phyloP scores from a whole-genome alignment of 2,888 invertebrate species.

The Anorthoa munda region DNA sequence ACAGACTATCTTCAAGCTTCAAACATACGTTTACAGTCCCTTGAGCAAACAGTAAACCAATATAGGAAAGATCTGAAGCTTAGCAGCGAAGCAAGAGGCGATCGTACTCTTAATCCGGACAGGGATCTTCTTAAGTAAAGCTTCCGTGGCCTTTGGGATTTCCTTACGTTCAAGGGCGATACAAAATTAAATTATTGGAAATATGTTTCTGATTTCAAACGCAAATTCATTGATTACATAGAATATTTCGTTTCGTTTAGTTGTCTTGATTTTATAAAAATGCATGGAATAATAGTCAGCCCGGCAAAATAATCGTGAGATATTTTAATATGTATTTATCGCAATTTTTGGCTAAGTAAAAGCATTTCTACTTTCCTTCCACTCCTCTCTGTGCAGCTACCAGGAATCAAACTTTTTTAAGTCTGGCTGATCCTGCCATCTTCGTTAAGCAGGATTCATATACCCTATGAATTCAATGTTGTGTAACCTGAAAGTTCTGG shows the following conservation, averaged over 20 bases:
- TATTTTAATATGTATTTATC: too few species aligned
- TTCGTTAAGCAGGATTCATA: too few species aligned
- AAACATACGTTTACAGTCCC: constrained; percentile 7
- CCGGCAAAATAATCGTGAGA: too few species aligned
- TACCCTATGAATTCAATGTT: too few species aligned
- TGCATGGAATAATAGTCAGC: neutral
- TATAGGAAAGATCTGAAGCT: constrained; percentile 29
- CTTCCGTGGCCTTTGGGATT: constrained; percentile 17
- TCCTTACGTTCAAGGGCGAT: neutral
- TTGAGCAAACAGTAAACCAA: constrained; percentile 28
- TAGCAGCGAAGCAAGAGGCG: neutral
- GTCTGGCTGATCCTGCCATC: too few species aligned
- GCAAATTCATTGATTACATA: neutral
- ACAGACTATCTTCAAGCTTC: neutral
- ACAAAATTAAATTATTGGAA: neutral
- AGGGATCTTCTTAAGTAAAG: constrained; percentile 9
- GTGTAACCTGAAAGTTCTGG: too few species aligned
- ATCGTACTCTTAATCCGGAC: constrained; percentile 16
- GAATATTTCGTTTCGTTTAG: neutral
- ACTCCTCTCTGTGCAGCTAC: too few species aligned
- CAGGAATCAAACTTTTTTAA: too few species aligned
- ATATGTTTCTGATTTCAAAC: neutral
- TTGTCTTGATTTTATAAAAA: neutral
- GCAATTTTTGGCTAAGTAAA: too few species aligned
- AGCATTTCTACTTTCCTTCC: too few species aligned